Base-by-base conservation (phyloP, 2,797 vertebrate genomes). In the Babyrousa celebensis region DNA sequence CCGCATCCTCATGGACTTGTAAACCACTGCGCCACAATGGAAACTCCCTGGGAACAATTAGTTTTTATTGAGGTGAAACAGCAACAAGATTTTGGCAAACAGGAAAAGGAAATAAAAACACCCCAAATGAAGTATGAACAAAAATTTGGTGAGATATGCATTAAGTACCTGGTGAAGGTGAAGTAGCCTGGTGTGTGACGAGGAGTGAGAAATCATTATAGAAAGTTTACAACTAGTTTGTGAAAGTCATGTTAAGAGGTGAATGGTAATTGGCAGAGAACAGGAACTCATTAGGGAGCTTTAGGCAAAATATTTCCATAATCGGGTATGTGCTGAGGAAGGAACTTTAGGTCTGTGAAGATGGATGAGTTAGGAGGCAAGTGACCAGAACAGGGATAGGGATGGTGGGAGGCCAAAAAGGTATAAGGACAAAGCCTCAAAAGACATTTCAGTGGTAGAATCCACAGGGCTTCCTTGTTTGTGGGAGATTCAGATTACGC, bases 61-160 rank as follows among this genome's bases (percentile, higher is more conserved):
- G 65, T 86, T 82, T 58, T 67, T 95, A 56, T 21, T n/a, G 63
- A 72, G 68, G 21, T 36, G 23, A 85, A 60, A 14, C 15, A 72
- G 63, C 54, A 68, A 32, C 63, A 80, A 32, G 25, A 91, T 89
- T 91, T 71, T 72, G 68, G 78, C 20, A 65, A 63, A 88, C 14
- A 74, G 58, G 77, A 84, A 68, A 86, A 67, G 67, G 29, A 78
- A 89, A 85, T 74, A 43, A 85, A 93, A 83, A 29, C 1, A 43
- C 58, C n/a, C 27, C 78, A 79, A 78, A 40, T 20, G 62, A 65
- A 85, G 80, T 77, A 52, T 36, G 60, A 32, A 67, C 18, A 62
- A 32, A 56, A 58, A 72, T 63, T 56, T 86, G 40, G 58, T 40
- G 70, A 65, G 36, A 84, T 10, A 40, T n/a, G 7, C 52, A 48